These are phyloP conservation scores for Aplysia californica DNA, from an alignment of 1,140 invertebrate species.

Conservation along the genomic window DNA sequence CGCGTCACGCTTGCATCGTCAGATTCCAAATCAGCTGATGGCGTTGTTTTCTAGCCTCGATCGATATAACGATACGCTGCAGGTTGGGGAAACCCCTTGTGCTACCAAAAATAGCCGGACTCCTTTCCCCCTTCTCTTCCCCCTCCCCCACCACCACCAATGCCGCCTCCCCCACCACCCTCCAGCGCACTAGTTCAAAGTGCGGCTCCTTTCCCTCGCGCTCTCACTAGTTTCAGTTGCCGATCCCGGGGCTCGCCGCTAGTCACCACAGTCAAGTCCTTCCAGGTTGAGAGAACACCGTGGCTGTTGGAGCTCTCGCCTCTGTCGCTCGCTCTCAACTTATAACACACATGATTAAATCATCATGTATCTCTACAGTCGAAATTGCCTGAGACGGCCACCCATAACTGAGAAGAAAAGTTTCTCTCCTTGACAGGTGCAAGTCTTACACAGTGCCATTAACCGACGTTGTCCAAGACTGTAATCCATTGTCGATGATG, in stretches of 20 bases:
- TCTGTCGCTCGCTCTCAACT: too few species aligned
- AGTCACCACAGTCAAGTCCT: background rate
- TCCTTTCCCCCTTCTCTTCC: background rate
- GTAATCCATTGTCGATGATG: too few species aligned
- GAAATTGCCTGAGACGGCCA: too few species aligned
- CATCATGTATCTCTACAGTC: too few species aligned
- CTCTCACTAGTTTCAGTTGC: background rate
- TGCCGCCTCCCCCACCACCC: background rate
- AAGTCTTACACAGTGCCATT: too few species aligned
- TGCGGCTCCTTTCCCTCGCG: background rate
- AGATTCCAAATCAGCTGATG: conserved; percentile 1
- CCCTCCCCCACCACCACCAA: background rate
- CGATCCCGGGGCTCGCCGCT: background rate
- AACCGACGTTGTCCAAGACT: too few species aligned
- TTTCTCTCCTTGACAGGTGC: too few species aligned
- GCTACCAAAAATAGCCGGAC: background rate
- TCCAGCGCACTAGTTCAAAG: too few species aligned
- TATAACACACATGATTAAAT: too few species aligned
- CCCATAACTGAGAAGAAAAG: too few species aligned
- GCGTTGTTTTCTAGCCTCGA: background rate
- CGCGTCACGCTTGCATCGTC: background rate
- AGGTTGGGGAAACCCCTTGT: conserved; percentile 13
- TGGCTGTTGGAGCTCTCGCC: too few species aligned
- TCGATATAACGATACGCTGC: conserved; percentile 23
- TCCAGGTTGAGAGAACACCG: background rate